Evolutionary conservation across 1,140 invertebrate species (phyloP), one percentile per base, ranked within the genome.

Genomic region (Zophobas atratus): DNA sequence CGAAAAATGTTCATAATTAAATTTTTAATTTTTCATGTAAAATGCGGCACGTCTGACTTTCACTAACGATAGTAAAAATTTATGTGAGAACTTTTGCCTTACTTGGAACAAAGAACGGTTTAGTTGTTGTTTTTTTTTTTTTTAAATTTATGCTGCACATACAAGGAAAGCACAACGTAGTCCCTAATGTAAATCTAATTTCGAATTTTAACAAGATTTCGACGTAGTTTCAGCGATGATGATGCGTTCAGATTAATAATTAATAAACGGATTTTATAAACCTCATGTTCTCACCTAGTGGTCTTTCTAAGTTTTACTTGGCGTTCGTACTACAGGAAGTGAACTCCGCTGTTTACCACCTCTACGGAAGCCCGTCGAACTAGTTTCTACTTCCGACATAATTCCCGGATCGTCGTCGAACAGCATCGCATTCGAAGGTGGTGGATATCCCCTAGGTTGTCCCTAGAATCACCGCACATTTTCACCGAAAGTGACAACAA

Each of bases 311-410:
- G 97, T 97, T 86, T 98, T 98, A 82, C 96, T 97, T 5, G 97
- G 96, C 3, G 97, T 98, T 77, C 97, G 89, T 32, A 98, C 96
- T 1, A 98, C 96, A 0, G 97, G 97, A 49, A 99, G 88, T 70
- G 96, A 98, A 75, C 96, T 95, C 51, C 97, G 89, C 84, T 96
- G 94, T 85, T 98, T 98, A 4, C 93, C 94, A 57, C 96, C 96
- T 63, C 97, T 89, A 20, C 96, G 90, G 86, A 97, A 97, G 8
- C 96, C 96, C 6, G 96, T 98, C 36, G 96, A 96, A 2, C 96
- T 93, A 1, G 97, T 98, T 83, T 98, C 97, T 71, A 97, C 95
- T 87, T 99, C 97, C 1, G 96, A 98, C 97, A 99, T 98, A 84
- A 98, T 98, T 0, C 97, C 97, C 0, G 96, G 96, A 87, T 98